Percentiles rank a stretch among this genome's conserved stretches.
Evolutionary conservation across 1,140 invertebrate genomes (phyloP).

Genomic region (Pseudomyrmex flavicornis): DNA sequence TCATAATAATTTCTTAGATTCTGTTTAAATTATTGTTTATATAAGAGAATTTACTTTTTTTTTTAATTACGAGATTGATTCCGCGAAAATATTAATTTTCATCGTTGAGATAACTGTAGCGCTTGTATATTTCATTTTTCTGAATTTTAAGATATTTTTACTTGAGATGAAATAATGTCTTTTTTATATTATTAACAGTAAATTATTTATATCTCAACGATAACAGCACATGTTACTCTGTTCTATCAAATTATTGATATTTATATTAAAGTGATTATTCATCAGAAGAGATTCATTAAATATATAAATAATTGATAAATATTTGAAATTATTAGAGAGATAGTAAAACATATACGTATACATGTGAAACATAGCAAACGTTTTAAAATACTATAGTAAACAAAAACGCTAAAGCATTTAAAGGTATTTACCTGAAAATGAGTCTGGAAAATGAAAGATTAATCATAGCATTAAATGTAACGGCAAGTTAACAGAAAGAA

Average conservation of each 20-base stretch:
- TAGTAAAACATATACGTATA: no score
- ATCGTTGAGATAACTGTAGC: slow-evolving; percentile 1
- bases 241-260: not conserved
- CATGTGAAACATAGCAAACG: no score
- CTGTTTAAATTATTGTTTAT: no score
- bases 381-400: not conserved
- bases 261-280: no score
- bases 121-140: not conserved
- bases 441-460: not conserved
- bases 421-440: not conserved
- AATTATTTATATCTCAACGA: slow-evolving; percentile 11
- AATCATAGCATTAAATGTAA: not conserved
- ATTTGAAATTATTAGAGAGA: not conserved
- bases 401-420: not conserved
- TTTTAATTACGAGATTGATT: slow-evolving; percentile 6
- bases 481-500: not conserved
- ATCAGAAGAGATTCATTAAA: not conserved
- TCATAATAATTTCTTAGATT: no score
- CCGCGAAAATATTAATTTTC: not conserved
- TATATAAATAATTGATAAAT: slow-evolving; percentile 4
- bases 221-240: slow-evolving; percentile 2
- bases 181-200: not conserved
- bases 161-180: not conserved
- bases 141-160: not conserved
- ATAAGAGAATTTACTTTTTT: not conserved